Base-by-base conservation (phyloP, 2,797 vertebrate species). In the Microhierax caerulescens region DNA sequence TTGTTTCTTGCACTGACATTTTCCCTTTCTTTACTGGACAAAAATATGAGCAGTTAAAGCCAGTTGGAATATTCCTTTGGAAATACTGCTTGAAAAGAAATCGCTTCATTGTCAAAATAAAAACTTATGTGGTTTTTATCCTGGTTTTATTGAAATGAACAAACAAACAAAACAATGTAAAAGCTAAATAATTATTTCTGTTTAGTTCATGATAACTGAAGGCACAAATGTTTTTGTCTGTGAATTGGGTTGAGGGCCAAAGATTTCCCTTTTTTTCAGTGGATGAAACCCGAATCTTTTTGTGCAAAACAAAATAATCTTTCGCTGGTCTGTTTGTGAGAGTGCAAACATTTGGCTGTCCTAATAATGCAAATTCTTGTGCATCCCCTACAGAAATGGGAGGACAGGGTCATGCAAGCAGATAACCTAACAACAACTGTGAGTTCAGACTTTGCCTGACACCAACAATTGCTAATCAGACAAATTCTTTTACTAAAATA, bases 51-150 rank as follows among this genome's bases (percentile, higher is more conserved):
- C 45, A 65, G 34, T 43, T 90, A 68, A 91, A 95, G 87, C 85
- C 95, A 96, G 72, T 68, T 94, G 76, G 91, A 96, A 78, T 91
- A 88, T 72, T 90, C n/a, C 18, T 94, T 68, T 95, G 82, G 85
- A 96, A 96, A 93, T 64, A 47, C 21, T 48, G 37, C n/a, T 93
- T 95, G 67, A 72, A 96, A 91, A 95, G 32, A 91, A 92, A 86
- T 90, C 2, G 74, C 17, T 92, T 85, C 25, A 36, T 81, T 81
- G 80, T 90, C 61, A 85, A 95, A 96, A 72, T 80, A 64, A 84
- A 80, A 96, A 57, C n/a, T 39, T 34, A 72, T 82, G 34, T 88
- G 73, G 72, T n/a, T n/a, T n/a, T n/a, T n/a, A 27, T 80, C 32
- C 24, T 81, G 30, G 3, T 25, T 96, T 88, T 84, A 30, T 72